These are phyloP conservation scores for Xestoiulus laeticollis DNA, from an alignment of 2,888 invertebrate species.

Conservation along the genomic window DNA sequence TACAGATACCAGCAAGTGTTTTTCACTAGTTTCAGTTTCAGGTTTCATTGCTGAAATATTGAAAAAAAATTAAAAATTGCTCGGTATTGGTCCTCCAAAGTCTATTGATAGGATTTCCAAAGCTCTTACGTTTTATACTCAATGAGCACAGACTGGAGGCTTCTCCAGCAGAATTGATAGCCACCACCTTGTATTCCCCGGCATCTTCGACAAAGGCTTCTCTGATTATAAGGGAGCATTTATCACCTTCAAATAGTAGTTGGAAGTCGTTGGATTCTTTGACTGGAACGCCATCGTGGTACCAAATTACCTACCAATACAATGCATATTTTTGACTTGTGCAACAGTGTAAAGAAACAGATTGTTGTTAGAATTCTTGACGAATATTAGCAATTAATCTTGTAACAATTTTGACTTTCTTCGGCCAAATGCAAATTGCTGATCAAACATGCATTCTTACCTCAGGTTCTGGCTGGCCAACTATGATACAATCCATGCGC, in stretches of 20 bases:
- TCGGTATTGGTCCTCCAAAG: no score
- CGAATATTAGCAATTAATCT: no score
- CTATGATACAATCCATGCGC: slow-evolving; percentile 78
- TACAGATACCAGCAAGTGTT: slow-evolving; percentile 22
- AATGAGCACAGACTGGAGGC: slow-evolving; percentile 77
- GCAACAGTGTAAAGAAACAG: neutral
- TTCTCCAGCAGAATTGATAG: slow-evolving; percentile 85
- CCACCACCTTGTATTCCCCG: slow-evolving; percentile 81
- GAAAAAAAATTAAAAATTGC: neutral
- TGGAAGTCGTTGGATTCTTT: slow-evolving; percentile 85
- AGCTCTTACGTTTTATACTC: slow-evolving; percentile 65
- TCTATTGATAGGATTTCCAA: neutral
- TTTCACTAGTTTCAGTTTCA: neutral
- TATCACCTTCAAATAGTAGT: slow-evolving; percentile 83
- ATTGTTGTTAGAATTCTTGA: no score
- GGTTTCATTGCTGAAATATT: slow-evolving; percentile 23
- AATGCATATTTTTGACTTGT: neutral
- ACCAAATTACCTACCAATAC: slow-evolving; percentile 73
- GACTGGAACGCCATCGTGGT: slow-evolving; percentile 80
- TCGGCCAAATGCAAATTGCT: no score
- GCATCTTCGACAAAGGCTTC: slow-evolving; percentile 79
- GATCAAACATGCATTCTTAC: slow-evolving; percentile 66
- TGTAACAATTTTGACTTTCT: no score
- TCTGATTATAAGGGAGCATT: slow-evolving; percentile 76
- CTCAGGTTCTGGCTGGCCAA: slow-evolving; percentile 83